These are phyloP conservation scores for Eretmocerus hayati DNA, from an alignment of 2,888 invertebrate species.

Conservation along the genomic window DNA sequence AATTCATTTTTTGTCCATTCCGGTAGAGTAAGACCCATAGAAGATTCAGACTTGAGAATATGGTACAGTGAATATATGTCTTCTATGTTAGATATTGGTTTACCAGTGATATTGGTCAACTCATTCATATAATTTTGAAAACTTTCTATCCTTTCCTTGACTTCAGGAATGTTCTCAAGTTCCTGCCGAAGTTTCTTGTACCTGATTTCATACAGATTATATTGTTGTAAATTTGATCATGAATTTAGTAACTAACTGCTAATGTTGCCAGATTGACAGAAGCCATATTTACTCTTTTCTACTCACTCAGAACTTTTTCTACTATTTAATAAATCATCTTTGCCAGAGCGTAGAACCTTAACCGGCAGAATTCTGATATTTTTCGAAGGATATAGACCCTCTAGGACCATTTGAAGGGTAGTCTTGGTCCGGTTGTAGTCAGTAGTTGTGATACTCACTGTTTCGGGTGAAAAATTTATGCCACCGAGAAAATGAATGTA, in stretches of 20 bases:
- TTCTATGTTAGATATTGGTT: constrained; percentile 18
- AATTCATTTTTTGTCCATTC: constrained; percentile 52
- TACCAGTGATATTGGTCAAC: constrained; percentile 25
- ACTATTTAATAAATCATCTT: too few species aligned
- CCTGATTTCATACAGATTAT: too few species aligned
- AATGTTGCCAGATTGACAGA: too few species aligned
- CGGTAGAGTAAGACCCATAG: constrained; percentile 52
- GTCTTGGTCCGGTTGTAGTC: constrained; percentile 29
- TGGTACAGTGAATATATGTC: constrained; percentile 30
- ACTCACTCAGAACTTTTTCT: too few species aligned
- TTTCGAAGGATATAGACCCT: constrained; percentile 26
- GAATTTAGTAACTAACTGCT: too few species aligned
- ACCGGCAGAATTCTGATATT: too few species aligned
- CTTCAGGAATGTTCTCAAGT: constrained; percentile 19
- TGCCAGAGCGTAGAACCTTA: too few species aligned
- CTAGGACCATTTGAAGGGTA: constrained; percentile 29
- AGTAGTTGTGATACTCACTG: constrained; percentile 5
- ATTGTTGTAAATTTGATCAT: too few species aligned
- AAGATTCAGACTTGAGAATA: constrained; percentile 45
- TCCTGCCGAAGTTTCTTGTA: neutral
- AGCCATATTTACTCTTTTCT: too few species aligned
- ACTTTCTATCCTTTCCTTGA: constrained; percentile 13
- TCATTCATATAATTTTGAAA: constrained; percentile 24
- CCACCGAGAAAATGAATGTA: constrained; percentile 49
- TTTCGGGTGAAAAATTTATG: constrained; percentile 43